Percentiles rank a stretch among this genome's conserved stretches.
Conservation (phyloP, 2,797 vertebrate genomes). For the Lutjanus argentimaculatus region DNA sequence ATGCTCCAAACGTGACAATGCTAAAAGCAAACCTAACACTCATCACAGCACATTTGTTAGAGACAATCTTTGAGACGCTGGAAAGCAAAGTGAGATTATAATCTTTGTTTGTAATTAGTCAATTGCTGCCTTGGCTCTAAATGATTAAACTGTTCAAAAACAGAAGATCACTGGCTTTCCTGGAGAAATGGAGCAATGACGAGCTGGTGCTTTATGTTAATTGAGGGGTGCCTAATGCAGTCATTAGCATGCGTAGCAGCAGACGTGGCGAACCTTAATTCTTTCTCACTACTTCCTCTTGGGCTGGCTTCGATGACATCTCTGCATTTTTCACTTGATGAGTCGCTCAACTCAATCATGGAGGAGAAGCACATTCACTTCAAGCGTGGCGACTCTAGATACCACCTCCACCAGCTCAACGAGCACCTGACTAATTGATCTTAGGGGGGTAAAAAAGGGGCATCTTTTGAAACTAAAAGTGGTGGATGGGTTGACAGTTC, state of each 20-base stretch:
- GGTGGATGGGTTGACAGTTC: conserved; percentile 29
- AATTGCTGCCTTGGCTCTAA: conserved; percentile 65
- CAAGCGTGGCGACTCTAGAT: conserved; percentile 60
- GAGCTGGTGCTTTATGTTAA: conserved; percentile 77
- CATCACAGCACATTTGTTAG: conserved; percentile 58
- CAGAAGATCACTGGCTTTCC: conserved; percentile 72
- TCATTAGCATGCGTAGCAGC: conserved; percentile 78
- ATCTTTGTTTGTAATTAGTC: conserved; percentile 78
- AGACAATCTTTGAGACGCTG: conserved; percentile 53
- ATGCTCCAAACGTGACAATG: conserved; percentile 55
- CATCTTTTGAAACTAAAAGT: conserved; percentile 16
- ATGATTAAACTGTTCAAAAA: conserved; percentile 80
- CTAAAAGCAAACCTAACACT: conserved; percentile 60
- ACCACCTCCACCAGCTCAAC: conserved; percentile 64
- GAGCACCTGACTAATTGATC: conserved; percentile 58
- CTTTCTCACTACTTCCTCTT: conserved; percentile 79
- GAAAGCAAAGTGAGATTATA: conserved; percentile 71
- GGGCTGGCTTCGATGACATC: conserved; percentile 75
- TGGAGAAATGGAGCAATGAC: conserved; percentile 76
- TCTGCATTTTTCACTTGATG: conserved; percentile 76
- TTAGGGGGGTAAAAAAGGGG: not conserved
- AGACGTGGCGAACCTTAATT: conserved; percentile 74
- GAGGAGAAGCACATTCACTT: conserved; percentile 71
- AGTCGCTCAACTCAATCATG: conserved; percentile 67
- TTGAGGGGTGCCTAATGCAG: conserved; percentile 80